Evolutionary conservation across 2,113 vertebrate genomes (phyloP), one percentile per base, ranked within the genome.

Genomic region (Hylia prasina): DNA sequence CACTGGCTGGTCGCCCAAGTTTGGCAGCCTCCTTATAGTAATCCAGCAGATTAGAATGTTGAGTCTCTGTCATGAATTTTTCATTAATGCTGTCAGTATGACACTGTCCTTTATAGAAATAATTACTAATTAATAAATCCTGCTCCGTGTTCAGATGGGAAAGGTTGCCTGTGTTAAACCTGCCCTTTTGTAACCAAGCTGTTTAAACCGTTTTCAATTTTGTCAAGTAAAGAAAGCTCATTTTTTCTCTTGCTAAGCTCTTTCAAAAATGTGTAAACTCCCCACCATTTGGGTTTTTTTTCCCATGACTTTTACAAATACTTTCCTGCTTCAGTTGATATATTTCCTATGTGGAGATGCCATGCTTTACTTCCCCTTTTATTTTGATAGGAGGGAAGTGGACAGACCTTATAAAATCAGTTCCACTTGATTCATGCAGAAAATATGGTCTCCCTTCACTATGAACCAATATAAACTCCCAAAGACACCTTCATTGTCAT

Each of bases 41-140:
- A 97, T 96, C 90, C 93, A 96, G 79, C 76, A 94, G 93, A 97
- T 97, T 94, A 95, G 93, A 97, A 96, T 89, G 87, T 88, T 97
- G 94, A 91, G 21, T 77, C 66, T 87, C 44, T 1, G 0, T 91
- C 94, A 96, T 96, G 88, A 95, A 96, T 97, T 94, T 97, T 94
- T 96, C 78, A 95, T 92, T 76, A 57, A 57, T 82, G 69, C 83
- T 97, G 78, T 96, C 96, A 93, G 75, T 78, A 83, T 45, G 48
- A 95, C 82, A 89, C 93, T 87, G 75, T 91, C 73, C 95, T 87
- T 85, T 96, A 69, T 58, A 93, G 78, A 68, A 95, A 68, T 96
- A 95, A 97, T 91, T 92, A 82, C 82, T 94, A 94, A 96, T 96
- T 91, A 95, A 96, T 95, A 93, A 97, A 87, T 89, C 63, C 70